Evolutionary conservation across 2,888 invertebrate genomes (phyloP).

Genomic region (Mechanitis mazaeus): DNA sequence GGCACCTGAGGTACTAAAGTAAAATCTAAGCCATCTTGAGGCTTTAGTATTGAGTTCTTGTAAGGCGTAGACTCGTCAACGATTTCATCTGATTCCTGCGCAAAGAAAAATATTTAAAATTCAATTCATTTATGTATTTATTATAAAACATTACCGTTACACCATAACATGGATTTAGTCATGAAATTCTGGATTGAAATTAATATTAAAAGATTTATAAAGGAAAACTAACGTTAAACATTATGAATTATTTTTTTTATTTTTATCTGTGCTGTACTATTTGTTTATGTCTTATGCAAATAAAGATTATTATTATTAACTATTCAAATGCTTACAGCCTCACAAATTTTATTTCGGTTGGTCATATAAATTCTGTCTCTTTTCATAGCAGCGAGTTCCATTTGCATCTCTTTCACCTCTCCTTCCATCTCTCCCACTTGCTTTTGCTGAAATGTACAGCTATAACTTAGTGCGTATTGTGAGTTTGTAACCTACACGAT

Average conservation of each 20-base stretch:
- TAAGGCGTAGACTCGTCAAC: not conserved
- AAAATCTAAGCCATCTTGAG: constrained; percentile 8
- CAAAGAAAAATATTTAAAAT: not conserved
- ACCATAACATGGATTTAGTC: too few relatives aligned
- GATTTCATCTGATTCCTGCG: constrained; percentile 3
- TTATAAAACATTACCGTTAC: not conserved
- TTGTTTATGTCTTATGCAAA: too few relatives aligned
- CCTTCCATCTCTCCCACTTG: constrained; percentile 65
- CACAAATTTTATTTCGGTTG: constrained; percentile 26
- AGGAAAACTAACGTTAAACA: too few relatives aligned
- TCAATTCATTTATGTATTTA: not conserved
- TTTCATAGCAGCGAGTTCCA: constrained; percentile 57
- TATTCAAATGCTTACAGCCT: constrained; percentile 16
- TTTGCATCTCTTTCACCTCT: constrained; percentile 62
- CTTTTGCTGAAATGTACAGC: constrained; percentile 47
- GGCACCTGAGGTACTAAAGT: constrained; percentile 7
- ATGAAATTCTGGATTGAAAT: too few relatives aligned
- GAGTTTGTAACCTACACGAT: too few relatives aligned
- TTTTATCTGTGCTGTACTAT: too few relatives aligned
- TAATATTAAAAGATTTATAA: too few relatives aligned
- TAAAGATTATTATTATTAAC: not conserved
- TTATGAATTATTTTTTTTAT: too few relatives aligned
- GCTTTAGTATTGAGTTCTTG: constrained; percentile 8
- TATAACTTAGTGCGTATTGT: too few relatives aligned
- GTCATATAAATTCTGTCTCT: constrained; percentile 44